phyloP scores from a whole-genome alignment of 35 echinoderm and acorn worm species.

The Anneissia japonica region DNA sequence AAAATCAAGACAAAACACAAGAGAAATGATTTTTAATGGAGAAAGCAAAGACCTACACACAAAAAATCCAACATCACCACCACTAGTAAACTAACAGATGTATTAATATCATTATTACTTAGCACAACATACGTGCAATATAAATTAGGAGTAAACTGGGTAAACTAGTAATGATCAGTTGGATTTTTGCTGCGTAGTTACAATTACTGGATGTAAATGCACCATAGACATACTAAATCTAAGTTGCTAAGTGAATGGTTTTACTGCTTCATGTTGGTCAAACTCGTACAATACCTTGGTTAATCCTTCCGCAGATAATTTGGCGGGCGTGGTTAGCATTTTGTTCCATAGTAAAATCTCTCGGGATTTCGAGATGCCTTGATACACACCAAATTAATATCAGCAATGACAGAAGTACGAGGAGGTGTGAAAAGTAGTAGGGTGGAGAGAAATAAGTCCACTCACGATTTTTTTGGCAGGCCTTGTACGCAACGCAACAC shows the following conservation, averaged over 20 bases:
- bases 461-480: background rate
- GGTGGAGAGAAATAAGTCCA: background rate
- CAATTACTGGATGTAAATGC: background rate
- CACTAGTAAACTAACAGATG: background rate
- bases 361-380: background rate
- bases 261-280: background rate
- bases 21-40: background rate
- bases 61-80: background rate
- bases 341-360: background rate
- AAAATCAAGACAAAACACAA: background rate
- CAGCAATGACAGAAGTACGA: background rate
- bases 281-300: background rate
- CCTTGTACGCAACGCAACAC: background rate
- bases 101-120: background rate
- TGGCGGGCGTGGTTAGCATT: background rate
- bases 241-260: background rate
- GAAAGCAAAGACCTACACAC: background rate
- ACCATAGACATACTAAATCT: background rate
- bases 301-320: background rate
- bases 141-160: too few species aligned
- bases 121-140: background rate
- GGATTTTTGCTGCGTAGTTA: background rate
- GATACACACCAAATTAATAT: background rate
- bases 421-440: background rate
- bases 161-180: background rate